Conservation (phyloP, 1,140 invertebrate species). For the Mizuhopecten yessoensis region DNA sequence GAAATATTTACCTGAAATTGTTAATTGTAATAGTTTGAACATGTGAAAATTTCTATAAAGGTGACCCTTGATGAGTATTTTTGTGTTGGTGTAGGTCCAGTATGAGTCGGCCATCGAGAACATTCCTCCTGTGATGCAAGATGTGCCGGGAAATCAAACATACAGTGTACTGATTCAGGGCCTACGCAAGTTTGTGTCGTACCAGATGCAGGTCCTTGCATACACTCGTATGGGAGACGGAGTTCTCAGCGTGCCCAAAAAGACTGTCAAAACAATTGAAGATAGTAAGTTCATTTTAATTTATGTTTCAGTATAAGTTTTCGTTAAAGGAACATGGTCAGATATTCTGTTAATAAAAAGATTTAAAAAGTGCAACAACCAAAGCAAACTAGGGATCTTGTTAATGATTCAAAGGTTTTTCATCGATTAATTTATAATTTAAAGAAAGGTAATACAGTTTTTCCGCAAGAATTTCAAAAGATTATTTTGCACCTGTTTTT, state of each 20-base stretch:
- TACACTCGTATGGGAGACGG: slow-evolving; percentile 98
- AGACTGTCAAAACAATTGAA: slow-evolving; percentile 68
- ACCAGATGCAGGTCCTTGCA: slow-evolving; percentile 95
- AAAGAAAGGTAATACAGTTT: too few species aligned
- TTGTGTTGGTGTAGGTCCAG: slow-evolving; percentile 72
- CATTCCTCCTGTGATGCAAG: slow-evolving; percentile 87
- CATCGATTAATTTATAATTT: too few species aligned
- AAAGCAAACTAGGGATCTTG: too few species aligned
- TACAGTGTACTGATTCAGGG: slow-evolving; percentile 94
- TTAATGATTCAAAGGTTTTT: too few species aligned
- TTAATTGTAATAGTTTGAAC: slow-evolving; percentile 66
- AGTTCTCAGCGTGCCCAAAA: slow-evolving; percentile 86
- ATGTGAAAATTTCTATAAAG: not conserved
- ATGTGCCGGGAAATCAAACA: slow-evolving; percentile 93
- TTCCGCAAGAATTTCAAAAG: too few species aligned
- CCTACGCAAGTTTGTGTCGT: slow-evolving; percentile 95
- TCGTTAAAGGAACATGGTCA: too few species aligned
- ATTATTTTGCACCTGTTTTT: too few species aligned
- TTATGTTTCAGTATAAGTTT: too few species aligned
- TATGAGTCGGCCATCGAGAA: slow-evolving; percentile 75
- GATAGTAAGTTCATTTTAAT: slow-evolving; percentile 73
- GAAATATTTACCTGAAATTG: not conserved
- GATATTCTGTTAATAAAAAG: too few species aligned
- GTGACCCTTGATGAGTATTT: slow-evolving; percentile 6
- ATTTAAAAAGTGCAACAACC: too few species aligned